A percentile compares a stretch with the other conserved stretches of the same genome.
phyloP scores from a whole-genome alignment of 2,888 invertebrate genomes.

The Holacanthella duospinosa region DNA sequence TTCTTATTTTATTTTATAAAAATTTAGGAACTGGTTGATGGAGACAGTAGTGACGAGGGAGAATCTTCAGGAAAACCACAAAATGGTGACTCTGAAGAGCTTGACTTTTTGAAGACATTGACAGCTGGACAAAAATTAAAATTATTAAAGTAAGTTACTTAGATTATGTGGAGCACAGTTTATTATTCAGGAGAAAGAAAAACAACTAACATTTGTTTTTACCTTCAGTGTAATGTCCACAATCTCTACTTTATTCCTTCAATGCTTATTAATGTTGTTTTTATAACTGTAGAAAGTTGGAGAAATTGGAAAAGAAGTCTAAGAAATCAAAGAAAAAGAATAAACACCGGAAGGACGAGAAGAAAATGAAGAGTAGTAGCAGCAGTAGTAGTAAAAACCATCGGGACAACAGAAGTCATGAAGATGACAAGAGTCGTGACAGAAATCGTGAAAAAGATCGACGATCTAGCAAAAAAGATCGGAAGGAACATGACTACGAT shows the following conservation, averaged over 20 bases:
- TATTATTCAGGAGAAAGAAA: no score
- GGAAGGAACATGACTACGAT: neutral
- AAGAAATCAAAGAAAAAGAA: conserved; percentile 29
- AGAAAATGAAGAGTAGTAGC: conserved; percentile 17
- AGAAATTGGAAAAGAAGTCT: conserved; percentile 26
- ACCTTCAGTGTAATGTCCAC: no score
- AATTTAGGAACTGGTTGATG: neutral
- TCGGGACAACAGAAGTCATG: no score
- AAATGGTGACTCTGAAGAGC: conserved; percentile 51
- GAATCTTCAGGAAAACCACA: conserved; percentile 20
- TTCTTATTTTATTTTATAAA: neutral
- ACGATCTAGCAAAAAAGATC: conserved; percentile 6
- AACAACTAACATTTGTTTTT: no score
- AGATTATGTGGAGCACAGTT: neutral
- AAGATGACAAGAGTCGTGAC: no score
- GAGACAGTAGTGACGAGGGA: conserved; percentile 17
- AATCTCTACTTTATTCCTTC: no score
- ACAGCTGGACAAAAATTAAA: conserved; percentile 82
- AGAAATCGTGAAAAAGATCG: conserved; percentile 14
- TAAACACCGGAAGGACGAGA: no score
- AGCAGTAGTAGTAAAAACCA: conserved; percentile 19
- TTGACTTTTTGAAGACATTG: conserved; percentile 64
- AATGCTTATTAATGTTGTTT: no score
- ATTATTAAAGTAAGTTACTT: conserved; percentile 59
- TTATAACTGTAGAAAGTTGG: conserved; percentile 26